Evolutionary conservation across 2,797 vertebrate species (phyloP).

Genomic region (Eulemur coronatus): DNA sequence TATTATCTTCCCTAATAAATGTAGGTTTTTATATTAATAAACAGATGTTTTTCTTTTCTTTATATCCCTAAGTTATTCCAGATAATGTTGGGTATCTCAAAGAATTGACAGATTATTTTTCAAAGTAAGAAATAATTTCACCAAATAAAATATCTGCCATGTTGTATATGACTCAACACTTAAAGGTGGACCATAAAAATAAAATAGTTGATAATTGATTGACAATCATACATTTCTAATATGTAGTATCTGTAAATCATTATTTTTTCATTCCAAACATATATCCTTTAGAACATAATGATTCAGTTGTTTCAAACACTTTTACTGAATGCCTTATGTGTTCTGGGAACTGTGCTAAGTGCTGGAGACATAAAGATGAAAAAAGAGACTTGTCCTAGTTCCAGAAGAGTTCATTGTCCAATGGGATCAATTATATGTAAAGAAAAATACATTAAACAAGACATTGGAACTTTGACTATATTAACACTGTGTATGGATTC

Average conservation of each 20-base stretch:
- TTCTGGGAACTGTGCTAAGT: neutral
- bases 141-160: neutral
- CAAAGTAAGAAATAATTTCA: neutral
- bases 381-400: neutral
- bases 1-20: neutral
- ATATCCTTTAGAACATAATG: neutral
- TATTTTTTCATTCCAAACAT: neutral
- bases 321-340: neutral
- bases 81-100: neutral
- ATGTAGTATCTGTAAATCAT: neutral
- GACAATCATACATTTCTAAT: neutral
- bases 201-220: neutral
- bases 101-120: neutral
- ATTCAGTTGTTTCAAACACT: neutral
- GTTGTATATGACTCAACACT: neutral
- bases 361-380: neutral
- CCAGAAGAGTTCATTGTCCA: neutral
- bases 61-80: neutral
- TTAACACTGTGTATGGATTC: neutral
- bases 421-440: constrained; percentile 43
- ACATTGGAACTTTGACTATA: neutral
- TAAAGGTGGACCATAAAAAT: neutral
- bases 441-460: neutral
- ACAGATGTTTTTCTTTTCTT: neutral
- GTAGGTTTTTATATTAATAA: neutral